A percentile compares a stretch with the other conserved stretches of the same genome.
phyloP scores from a whole-genome alignment of 2,113 vertebrate species.

The Nannospalax galili region DNA sequence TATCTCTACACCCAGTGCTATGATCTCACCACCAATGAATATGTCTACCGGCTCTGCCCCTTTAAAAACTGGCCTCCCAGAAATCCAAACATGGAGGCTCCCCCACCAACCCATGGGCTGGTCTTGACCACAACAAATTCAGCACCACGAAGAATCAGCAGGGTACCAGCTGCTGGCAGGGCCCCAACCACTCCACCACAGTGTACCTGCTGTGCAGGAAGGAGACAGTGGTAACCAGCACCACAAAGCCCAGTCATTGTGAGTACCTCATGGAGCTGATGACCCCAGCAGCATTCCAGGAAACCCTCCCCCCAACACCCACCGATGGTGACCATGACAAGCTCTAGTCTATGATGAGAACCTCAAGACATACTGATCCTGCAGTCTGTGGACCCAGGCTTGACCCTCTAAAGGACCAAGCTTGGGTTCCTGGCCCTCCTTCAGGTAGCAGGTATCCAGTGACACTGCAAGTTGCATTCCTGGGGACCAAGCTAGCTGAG shows the following conservation, averaged over 20 bases:
- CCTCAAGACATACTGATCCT: background rate
- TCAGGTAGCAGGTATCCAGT: fast-evolving
- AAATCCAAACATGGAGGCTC: constrained; percentile 94
- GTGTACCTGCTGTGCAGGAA: constrained; percentile 94
- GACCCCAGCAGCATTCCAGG: constrained; percentile 91
- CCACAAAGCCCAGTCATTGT: constrained; percentile 94
- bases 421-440: too few species aligned
- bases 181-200: constrained; percentile 92
- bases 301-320: constrained; percentile 66
- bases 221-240: constrained; percentile 90
- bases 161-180: constrained; percentile 95
- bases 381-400: background rate
- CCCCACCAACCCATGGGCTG: constrained; percentile 92
- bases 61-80: constrained; percentile 94
- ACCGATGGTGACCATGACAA: constrained; percentile 77
- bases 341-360: constrained; percentile 82
- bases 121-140: constrained; percentile 89
- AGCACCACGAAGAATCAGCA: constrained; percentile 94
- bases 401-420: too few species aligned
- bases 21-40: constrained; percentile 92
- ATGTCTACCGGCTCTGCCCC: constrained; percentile 92
- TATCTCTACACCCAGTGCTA: constrained; percentile 94
- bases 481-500: background rate
- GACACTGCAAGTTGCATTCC: background rate
- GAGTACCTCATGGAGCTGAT: constrained; percentile 96